phyloP scores from a whole-genome alignment of 2,797 vertebrate species.

The Dendrocincla tyrannina region DNA sequence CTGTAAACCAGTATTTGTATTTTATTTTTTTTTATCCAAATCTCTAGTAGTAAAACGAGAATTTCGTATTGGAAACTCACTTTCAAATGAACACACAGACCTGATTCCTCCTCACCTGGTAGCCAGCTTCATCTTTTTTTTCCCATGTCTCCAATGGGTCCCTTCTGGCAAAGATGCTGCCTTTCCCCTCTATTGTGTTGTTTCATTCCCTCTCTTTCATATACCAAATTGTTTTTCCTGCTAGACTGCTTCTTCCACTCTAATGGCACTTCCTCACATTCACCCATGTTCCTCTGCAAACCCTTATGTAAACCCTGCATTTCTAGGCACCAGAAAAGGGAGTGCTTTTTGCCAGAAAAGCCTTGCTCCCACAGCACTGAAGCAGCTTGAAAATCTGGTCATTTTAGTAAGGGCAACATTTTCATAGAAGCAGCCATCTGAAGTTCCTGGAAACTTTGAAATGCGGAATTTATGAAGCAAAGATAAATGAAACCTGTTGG shows the following conservation, averaged over 20 bases:
- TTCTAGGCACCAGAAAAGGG: conserved; percentile 1
- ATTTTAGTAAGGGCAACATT: not conserved
- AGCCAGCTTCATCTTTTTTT: not conserved
- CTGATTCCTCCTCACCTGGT: not conserved
- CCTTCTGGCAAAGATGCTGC: not conserved
- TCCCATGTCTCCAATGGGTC: not conserved
- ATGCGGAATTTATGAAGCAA: not conserved
- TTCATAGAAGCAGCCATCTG: not conserved
- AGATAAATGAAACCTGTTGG: not conserved
- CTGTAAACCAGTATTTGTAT: not conserved
- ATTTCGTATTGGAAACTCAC: not conserved
- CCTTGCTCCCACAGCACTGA: not conserved
- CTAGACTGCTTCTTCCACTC: not conserved
- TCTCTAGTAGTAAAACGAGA: not conserved
- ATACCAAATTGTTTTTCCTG: not conserved
- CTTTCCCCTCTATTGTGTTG: not conserved
- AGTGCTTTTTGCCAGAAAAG: not conserved
- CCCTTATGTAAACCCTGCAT: not conserved
- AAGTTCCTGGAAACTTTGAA: conserved; percentile 28
- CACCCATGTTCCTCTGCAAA: not conserved
- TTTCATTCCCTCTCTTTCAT: not conserved
- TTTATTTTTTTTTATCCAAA: not conserved
- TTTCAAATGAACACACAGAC: not conserved
- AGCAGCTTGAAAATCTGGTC: not conserved
- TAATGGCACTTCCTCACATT: not conserved